Evolutionary conservation across 1,140 invertebrate genomes (phyloP).

Genomic region (Drosophila simulans): DNA sequence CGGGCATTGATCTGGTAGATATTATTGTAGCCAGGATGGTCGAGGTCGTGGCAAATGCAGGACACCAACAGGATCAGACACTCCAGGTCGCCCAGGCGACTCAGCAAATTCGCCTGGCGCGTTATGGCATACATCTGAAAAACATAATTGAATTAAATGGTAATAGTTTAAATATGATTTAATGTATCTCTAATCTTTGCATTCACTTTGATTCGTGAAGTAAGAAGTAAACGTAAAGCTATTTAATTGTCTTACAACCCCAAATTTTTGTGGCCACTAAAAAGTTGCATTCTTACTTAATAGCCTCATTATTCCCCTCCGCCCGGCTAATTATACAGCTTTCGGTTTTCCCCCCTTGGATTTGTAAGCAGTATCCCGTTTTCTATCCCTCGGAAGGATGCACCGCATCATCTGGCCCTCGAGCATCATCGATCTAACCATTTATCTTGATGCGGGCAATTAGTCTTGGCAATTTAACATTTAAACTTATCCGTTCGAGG

Average conservation of each 20-base stretch:
- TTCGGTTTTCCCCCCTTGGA: not conserved
- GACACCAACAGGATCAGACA: conserved; percentile 92
- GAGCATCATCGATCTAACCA: conserved; percentile 15
- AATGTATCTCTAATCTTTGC: too few relatives aligned
- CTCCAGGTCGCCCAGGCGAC: conserved; percentile 90
- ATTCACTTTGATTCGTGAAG: too few relatives aligned
- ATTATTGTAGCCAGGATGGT: conserved; percentile 96
- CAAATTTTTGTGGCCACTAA: not conserved
- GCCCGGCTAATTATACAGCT: not conserved
- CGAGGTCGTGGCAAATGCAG: conserved; percentile 95
- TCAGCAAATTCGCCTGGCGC: conserved; percentile 89
- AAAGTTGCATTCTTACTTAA: not conserved
- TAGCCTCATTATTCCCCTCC: not conserved
- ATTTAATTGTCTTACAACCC: too few relatives aligned
- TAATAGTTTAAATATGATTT: too few relatives aligned
- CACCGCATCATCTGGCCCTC: not conserved
- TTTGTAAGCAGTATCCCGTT: not conserved
- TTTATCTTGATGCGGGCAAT: conserved; percentile 20
- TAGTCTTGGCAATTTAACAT: conserved; percentile 13
- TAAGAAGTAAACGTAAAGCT: too few relatives aligned
- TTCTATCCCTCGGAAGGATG: not conserved
- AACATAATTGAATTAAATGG: too few relatives aligned
- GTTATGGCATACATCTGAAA: conserved; percentile 93
- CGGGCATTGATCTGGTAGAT: conserved; percentile 95
- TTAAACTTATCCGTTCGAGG: conserved; percentile 3